Base-by-base conservation (phyloP, 2,797 vertebrate species). In the Saxicola maurus region DNA sequence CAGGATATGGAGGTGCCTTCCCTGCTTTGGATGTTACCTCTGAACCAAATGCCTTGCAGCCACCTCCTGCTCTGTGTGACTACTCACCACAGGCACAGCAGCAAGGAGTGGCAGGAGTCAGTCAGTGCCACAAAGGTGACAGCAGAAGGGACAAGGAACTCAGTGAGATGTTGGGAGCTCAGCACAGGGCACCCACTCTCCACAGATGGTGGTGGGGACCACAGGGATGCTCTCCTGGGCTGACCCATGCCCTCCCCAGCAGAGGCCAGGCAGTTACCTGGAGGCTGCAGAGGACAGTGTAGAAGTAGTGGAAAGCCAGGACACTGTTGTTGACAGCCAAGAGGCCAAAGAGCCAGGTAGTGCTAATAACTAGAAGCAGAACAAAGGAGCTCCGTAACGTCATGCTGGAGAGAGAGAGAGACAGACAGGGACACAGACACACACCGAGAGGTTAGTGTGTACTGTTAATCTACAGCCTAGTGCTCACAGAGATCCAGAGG, bases 321-420 rank as follows among this genome's bases (percentile, higher is more conserved):
- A 99, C 97, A 95, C 98, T 99, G 98, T 99, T 99, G 97, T 99
- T 99, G 93, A 99, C 98, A 49, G 99, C 98, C 98, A 99, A 98
- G 88, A 99, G 98, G 84, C 98, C 99, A 96, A 99, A 99, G 73
- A 99, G 97, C 99, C 99, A 99, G 96, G 98, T 98, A 96, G 98
- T 98, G 75, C 98, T 98, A 97, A 98, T 98, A 89, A 99, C 97
- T 93, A 99, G 98, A 92, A 99, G 96, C 82, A 99, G 97, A 94
- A 99, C 96, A 96, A 99, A 98, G 97, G 99, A 98, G 94, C 98
- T 99, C 68, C 98, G 98, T 90, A 99, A 97, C 68, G 98, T 98
- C 82, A 98, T 98, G 96, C 98, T 98, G 97, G 94, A 95, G 55
- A 86, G 83, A 97, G 40, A 91, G 40, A 91, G 60, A 93, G 85